A percentile compares a stretch with the other conserved stretches of the same genome.
Conservation (phyloP, 1,140 invertebrate genomes). For the Asbolus verrucosus region DNA sequence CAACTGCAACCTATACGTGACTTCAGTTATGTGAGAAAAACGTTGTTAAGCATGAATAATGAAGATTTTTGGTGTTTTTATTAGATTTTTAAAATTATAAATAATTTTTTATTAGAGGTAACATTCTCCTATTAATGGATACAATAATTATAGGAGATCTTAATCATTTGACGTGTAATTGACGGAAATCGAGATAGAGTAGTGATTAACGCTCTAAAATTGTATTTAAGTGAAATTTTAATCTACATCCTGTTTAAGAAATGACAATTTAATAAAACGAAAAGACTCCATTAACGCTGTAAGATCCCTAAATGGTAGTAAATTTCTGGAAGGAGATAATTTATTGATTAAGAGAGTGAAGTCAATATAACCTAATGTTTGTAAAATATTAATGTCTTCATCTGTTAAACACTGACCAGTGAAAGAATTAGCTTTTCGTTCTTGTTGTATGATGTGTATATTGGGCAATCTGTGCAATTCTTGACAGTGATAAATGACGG, state of each 20-base stretch:
- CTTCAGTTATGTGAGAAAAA: too few species aligned
- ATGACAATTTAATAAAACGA: neutral
- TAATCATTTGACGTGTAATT: neutral
- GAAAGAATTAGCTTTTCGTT: neutral
- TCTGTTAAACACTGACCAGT: slow-evolving; percentile 21
- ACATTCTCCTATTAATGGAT: too few species aligned
- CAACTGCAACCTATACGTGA: too few species aligned
- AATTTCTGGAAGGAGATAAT: neutral
- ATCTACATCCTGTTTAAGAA: neutral
- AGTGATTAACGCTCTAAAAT: neutral
- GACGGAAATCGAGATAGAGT: neutral
- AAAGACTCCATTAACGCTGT: neutral
- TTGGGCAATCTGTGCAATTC: slow-evolving; percentile 26
- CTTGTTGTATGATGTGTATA: neutral
- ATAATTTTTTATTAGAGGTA: too few species aligned
- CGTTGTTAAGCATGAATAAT: too few species aligned
- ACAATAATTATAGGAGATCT: too few species aligned
- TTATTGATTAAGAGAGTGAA: slow-evolving; percentile 19
- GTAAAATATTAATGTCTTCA: too few species aligned
- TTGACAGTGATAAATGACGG: slow-evolving; percentile 18
- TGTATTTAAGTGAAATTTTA: slow-evolving; percentile 6
- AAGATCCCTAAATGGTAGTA: neutral
- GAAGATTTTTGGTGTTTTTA: too few species aligned
- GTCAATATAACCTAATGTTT: too few species aligned
- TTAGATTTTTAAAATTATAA: too few species aligned